Conservation (phyloP, 2,888 invertebrate genomes). For the Fissipunctia ypsillon region DNA sequence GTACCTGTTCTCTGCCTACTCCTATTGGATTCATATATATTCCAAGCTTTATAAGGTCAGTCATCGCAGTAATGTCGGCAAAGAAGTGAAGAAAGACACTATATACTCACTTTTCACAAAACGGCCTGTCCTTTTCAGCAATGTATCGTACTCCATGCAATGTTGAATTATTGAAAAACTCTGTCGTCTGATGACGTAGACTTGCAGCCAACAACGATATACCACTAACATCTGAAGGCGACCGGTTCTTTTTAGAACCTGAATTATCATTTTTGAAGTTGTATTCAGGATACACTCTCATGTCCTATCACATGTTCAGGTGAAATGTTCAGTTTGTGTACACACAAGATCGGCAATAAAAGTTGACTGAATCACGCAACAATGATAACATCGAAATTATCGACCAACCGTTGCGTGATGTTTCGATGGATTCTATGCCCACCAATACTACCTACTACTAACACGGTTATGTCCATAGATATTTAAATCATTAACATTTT, state of each 20-base stretch:
- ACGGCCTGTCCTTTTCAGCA: constrained; percentile 93
- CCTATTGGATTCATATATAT: not conserved
- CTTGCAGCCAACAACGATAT: constrained; percentile 91
- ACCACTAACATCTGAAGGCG: constrained; percentile 74
- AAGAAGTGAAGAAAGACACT: not conserved
- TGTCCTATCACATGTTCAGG: constrained; percentile 70
- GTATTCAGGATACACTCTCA: constrained; percentile 82
- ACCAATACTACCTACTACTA: constrained; percentile 11
- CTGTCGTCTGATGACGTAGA: constrained; percentile 92
- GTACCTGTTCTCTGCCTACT: not conserved
- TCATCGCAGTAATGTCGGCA: not conserved
- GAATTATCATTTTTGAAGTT: constrained; percentile 67
- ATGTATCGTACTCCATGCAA: constrained; percentile 95
- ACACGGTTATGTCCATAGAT: constrained; percentile 14
- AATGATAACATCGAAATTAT: constrained; percentile 80
- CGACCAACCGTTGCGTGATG: constrained; percentile 78
- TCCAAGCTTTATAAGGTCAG: not conserved
- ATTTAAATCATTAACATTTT: constrained; percentile 6
- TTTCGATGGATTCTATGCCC: constrained; percentile 34
- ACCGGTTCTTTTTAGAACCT: constrained; percentile 64
- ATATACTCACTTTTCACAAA: constrained; percentile 93
- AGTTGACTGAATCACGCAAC: constrained; percentile 74
- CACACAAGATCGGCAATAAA: constrained; percentile 55
- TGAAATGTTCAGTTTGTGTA: constrained; percentile 53
- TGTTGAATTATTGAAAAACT: constrained; percentile 94